Evolutionary conservation across 2,888 invertebrate species (phyloP).

Genomic region (Caenorhabditis sulstoni): DNA sequence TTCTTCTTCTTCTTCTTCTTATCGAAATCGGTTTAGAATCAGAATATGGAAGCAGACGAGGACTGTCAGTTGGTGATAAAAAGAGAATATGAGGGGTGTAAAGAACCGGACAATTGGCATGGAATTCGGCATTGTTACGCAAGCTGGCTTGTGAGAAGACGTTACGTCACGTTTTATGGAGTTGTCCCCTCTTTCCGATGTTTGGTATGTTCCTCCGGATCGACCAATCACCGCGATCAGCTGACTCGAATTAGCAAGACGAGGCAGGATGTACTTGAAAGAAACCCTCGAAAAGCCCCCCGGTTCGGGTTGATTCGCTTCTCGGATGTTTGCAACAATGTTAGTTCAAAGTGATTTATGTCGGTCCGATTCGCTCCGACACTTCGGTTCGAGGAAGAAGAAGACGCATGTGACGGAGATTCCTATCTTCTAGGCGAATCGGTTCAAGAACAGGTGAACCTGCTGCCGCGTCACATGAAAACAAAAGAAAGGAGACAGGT

Average conservation of each 20-base stretch:
- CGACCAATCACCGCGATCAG: slow-evolving; percentile 19
- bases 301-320: neutral
- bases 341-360: slow-evolving; percentile 56
- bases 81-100: neutral
- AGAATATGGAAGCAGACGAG: neutral
- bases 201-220: slow-evolving; percentile 6
- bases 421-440: slow-evolving; percentile 34
- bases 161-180: slow-evolving; percentile 15
- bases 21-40: slow-evolving; percentile 35
- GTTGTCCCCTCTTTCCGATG: neutral
- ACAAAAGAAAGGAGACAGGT: slow-evolving; percentile 2
- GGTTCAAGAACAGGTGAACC: slow-evolving; percentile 51
- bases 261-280: slow-evolving; percentile 29
- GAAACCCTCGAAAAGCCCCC: neutral
- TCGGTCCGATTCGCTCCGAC: slow-evolving; percentile 39
- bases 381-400: slow-evolving; percentile 7
- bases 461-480: slow-evolving; percentile 22
- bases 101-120: slow-evolving; percentile 40
- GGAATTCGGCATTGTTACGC: slow-evolving; percentile 24
- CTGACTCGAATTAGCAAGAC: slow-evolving; percentile 27
- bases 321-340: slow-evolving; percentile 47
- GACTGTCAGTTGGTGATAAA: neutral
- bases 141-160: slow-evolving; percentile 8
- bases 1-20: slow-evolving; percentile 8
- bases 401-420: slow-evolving; percentile 40